Base-by-base conservation (phyloP, 2,797 vertebrate genomes). In the Valencia hispanica region DNA sequence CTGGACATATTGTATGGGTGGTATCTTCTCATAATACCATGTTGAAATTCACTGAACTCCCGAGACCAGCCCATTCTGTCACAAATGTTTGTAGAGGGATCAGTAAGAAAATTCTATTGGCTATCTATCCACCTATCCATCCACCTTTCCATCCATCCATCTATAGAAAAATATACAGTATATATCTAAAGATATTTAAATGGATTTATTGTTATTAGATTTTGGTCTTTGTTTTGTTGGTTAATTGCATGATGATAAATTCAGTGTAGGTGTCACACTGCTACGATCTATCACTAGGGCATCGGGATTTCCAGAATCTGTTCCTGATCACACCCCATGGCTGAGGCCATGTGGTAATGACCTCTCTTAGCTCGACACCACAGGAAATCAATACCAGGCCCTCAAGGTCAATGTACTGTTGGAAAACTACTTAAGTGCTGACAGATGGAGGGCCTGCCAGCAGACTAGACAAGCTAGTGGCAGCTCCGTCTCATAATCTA, bases 351-450 rank as follows among this genome's bases (percentile, higher is more conserved):
- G 96, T 95, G 90, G 96, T 98, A 98, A 97, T 93, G 94, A 98
- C 97, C 96, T 90, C 96, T 96, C 96, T 97, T 96, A 95, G 96
- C 81, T 91, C 94, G 93, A 95, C 88, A 93, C 96, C 97, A 97
- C 96, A 96, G 96, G 97, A 98, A 99, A 99, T 99, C 97, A 95
- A 98, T 99, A 97, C 89, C 95, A 96, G 76, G 77, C 96, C 96
- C 95, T 98, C 97, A 99, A 99, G 97, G 97, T 99, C 98, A 99
- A 97, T 98, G 96, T 97, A 97, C 96, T 97, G 96, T 96, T 97
- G 96, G 96, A 97, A 97, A 98, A 97, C 96, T 98, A 96, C 96
- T 98, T 97, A 98, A 96, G 96, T 89, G 88, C 95, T 98, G 97
- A 98, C 95, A 94, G 96, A 99, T 98, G 95, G 95, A 95, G 74